Evolutionary conservation across 2,797 vertebrate species (phyloP).

Genomic region (Gastrophryne carolinensis): DNA sequence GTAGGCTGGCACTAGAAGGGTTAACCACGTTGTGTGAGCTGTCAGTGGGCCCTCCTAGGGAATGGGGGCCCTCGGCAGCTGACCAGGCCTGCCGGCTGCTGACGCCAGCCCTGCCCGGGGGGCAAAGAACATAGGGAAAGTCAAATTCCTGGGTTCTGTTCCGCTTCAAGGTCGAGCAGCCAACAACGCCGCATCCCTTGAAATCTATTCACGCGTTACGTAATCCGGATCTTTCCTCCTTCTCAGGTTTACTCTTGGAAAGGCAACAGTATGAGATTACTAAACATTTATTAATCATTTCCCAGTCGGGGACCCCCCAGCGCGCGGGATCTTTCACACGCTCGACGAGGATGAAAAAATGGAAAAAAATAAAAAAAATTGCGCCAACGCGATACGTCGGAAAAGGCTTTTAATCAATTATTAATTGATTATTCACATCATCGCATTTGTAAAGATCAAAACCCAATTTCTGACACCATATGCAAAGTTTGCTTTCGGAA

Average conservation of each 20-base stretch:
- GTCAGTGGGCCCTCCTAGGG: no score
- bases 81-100: no score
- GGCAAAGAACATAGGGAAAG: no score
- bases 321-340: slow-evolving; percentile 36
- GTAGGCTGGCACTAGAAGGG: no score
- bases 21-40: no score
- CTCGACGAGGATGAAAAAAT: slow-evolving; percentile 23
- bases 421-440: slow-evolving; percentile 61
- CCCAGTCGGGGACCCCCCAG: background rate
- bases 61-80: no score
- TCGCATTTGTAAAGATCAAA: slow-evolving; percentile 63
- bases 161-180: no score
- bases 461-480: slow-evolving; percentile 61
- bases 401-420: slow-evolving; percentile 62
- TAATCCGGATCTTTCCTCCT: background rate
- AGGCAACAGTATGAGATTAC: background rate
- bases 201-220: background rate
- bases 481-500: slow-evolving; percentile 61
- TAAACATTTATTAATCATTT: background rate
- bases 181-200: no score
- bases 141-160: no score
- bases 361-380: slow-evolving; percentile 44
- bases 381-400: slow-evolving; percentile 48
- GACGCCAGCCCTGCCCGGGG: no score
- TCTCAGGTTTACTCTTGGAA: background rate